Base-by-base conservation (phyloP, 2,797 vertebrate species). In the Vespertilio murinus region DNA sequence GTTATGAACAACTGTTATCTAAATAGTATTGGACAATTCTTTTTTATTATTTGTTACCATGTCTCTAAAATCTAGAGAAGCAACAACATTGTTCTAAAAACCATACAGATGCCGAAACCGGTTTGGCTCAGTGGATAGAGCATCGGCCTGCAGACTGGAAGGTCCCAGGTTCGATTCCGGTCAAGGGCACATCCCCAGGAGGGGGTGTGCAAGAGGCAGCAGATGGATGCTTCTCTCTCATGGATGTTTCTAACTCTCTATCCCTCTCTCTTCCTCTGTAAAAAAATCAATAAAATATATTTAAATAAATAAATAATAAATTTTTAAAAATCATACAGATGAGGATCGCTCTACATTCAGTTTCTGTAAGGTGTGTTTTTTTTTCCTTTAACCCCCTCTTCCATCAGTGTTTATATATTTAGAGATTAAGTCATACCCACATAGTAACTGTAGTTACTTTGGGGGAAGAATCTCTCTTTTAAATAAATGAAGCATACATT, bases 361-460 rank as follows among this genome's bases (percentile, higher is more conserved):
- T 87, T 89, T 95, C 45, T 77, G 10, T 74, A 59, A 78, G 33
- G 42, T 30, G 8, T n/a, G 3, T 35, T 81, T 88, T n/a, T n/a
- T 81, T 59, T 33, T 42, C 33, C 64, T 87, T 81, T 78, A 82
- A 5, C n/a, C 5, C 12, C 10, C 8, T 52, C 18, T 11, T 52
- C 28, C 77, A 75, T 20, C 13, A 47, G 1, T 54, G 13, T 73
- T 93, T 85, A 83, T 83, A 83, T 77, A 90, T 95, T 92, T 92
- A 80, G 17, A 95, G 67, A 22, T 78, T 95, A 96, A 88, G 74
- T 92, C 40, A 90, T 89, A 89, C 49, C 33, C 38, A 90, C 8
- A 0, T 56, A 90, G 35, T 71, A 94, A 94, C n/a, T 85, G 8
- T 67, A 74, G 35, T n/a, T 84, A 64, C n/a, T 65, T 59, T 86